These are phyloP conservation scores for Paragorgia papillata DNA, from an alignment of 92 coral and sea anemone genomes.

Conservation along the genomic window DNA sequence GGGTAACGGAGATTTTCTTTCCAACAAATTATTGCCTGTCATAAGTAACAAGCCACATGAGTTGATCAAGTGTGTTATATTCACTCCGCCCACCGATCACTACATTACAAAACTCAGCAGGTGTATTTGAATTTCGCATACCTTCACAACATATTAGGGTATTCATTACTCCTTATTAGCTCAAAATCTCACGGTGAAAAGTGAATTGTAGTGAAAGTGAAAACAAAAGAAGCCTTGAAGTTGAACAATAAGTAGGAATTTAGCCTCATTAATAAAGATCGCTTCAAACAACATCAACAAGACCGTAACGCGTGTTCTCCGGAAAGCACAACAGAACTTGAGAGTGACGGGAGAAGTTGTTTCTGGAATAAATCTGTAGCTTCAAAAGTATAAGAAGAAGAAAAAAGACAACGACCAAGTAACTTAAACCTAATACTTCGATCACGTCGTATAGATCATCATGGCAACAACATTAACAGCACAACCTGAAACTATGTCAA, in stretches of 20 bases:
- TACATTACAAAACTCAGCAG: constrained; percentile 23
- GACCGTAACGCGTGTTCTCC: constrained; percentile 17
- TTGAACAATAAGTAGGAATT: constrained; percentile 27
- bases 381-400: background rate
- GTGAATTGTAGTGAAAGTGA: constrained; percentile 36
- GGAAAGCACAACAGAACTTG: background rate
- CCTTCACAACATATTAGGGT: constrained; percentile 21
- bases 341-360: too few relatives aligned
- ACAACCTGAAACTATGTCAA: background rate
- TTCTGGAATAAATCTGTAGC: background rate
- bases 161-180: constrained; percentile 41
- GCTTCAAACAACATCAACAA: constrained; percentile 3
- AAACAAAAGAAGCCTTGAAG: constrained; percentile 32
- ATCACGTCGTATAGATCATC: constrained; percentile 9
- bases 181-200: constrained; percentile 38
- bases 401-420: background rate
- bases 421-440: background rate
- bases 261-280: background rate
- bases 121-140: constrained; percentile 16
- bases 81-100: constrained; percentile 33
- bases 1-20: background rate
- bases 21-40: constrained; percentile 11
- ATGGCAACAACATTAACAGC: background rate
- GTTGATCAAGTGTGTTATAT: constrained; percentile 24
- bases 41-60: constrained; percentile 5